Conservation (phyloP, 2,797 vertebrate species). For the Brachyalestes nurse region DNA sequence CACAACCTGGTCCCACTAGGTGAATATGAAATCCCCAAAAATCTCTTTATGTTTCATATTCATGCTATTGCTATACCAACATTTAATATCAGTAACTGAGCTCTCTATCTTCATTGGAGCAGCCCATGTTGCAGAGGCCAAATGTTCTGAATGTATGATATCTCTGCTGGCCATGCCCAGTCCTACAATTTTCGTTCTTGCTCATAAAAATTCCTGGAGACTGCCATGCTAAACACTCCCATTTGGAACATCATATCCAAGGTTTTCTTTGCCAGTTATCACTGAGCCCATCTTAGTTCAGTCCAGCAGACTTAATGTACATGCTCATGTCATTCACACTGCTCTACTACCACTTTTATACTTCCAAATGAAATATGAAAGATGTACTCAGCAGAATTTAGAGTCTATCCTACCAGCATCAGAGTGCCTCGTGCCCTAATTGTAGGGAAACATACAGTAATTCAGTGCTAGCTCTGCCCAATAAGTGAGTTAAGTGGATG, state of each 20-base stretch:
- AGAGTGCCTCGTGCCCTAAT: neutral
- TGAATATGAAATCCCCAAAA: neutral
- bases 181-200: neutral
- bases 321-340: neutral
- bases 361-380: neutral
- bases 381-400: neutral
- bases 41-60: neutral
- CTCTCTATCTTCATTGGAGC: neutral
- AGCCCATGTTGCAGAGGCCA: neutral
- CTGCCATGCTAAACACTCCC: neutral
- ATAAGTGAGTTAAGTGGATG: too few species aligned
- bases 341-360: neutral
- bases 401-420: neutral
- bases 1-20: neutral
- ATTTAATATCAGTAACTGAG: neutral
- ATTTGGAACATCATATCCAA: neutral
- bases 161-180: slow-evolving; percentile 3
- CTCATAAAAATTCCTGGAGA: neutral
- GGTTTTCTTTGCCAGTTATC: neutral
- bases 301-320: neutral
- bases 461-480: too few species aligned
- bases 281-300: neutral
- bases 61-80: neutral
- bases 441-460: neutral
- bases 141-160: neutral